A percentile compares a stretch with the other conserved stretches of the same genome.
phyloP scores from a whole-genome alignment of 2,888 invertebrate species.

The Chaetoderma sp. region DNA sequence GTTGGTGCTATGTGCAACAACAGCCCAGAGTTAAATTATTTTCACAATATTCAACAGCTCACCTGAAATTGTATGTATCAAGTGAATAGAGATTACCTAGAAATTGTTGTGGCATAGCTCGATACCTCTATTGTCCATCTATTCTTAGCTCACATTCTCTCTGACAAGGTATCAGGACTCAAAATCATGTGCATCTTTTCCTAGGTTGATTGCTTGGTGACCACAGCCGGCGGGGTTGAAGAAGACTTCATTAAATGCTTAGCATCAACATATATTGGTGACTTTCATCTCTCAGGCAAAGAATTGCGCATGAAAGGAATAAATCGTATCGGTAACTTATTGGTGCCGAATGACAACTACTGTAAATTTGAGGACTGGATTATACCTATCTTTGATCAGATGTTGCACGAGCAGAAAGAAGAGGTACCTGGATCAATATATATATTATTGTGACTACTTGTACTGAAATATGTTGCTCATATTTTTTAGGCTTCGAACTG shows the following conservation, averaged over 20 bases:
- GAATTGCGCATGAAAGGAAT: conserved; percentile 85
- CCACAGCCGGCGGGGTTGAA: conserved; percentile 97
- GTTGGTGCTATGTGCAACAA: too few species aligned
- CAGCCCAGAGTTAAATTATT: too few species aligned
- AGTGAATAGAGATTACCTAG: too few species aligned
- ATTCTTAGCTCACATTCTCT: too few species aligned
- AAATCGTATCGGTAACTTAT: conserved; percentile 91
- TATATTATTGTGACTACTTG: conserved; percentile 43
- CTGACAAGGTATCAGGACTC: too few species aligned
- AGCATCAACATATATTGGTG: conserved; percentile 92
- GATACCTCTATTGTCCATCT: too few species aligned
- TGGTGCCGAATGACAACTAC: conserved; percentile 98
- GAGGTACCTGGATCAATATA: conserved; percentile 68
- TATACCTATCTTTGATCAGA: conserved; percentile 89
- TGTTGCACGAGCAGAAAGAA: conserved; percentile 87
- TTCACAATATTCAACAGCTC: too few species aligned
- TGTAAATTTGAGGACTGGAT: conserved; percentile 98
- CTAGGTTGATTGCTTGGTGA: conserved; percentile 93
- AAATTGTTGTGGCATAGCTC: too few species aligned
- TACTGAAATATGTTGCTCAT: too few species aligned
- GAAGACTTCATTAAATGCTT: conserved; percentile 99
- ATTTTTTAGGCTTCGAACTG: background rate
- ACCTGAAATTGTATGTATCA: too few species aligned
- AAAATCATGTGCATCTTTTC: too few species aligned
- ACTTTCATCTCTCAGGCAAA: conserved; percentile 85